phyloP scores from a whole-genome alignment of 2,797 vertebrate species.

The Danio tinwini region DNA sequence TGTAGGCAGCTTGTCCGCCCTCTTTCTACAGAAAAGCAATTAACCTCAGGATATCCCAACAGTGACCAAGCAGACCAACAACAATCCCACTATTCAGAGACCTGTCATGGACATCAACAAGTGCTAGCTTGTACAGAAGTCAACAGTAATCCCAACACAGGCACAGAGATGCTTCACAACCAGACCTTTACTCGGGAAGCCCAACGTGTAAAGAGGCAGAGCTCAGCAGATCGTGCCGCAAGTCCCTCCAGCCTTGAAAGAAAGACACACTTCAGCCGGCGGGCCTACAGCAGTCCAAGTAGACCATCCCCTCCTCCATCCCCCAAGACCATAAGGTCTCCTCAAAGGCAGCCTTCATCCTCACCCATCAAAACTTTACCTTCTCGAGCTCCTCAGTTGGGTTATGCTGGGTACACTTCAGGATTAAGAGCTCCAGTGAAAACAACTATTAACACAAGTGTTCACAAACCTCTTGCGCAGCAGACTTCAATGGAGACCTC shows the following conservation, averaged over 20 bases:
- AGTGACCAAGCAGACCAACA: slow-evolving; percentile 55
- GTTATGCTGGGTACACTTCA: slow-evolving; percentile 76
- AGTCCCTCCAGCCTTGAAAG: slow-evolving; percentile 69
- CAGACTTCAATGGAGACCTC: slow-evolving; percentile 76
- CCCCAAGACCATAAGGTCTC: slow-evolving; percentile 69
- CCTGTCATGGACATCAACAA: slow-evolving; percentile 34
- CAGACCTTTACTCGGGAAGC: slow-evolving; percentile 63
- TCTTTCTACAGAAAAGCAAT: slow-evolving; percentile 71
- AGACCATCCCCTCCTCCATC: slow-evolving; percentile 74
- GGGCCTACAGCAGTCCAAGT: slow-evolving; percentile 76
- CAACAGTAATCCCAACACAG: slow-evolving; percentile 49
- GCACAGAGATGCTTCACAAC: slow-evolving; percentile 59
- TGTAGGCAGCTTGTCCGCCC: slow-evolving; percentile 78
- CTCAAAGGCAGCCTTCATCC: slow-evolving; percentile 71
- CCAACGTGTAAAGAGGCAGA: slow-evolving; percentile 58
- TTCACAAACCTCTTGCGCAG: slow-evolving; percentile 86
- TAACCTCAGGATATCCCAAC: slow-evolving; percentile 61
- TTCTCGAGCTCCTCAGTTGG: slow-evolving; percentile 66
- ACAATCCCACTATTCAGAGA: slow-evolving; percentile 40
- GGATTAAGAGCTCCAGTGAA: slow-evolving; percentile 88
- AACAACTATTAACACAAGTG: slow-evolving; percentile 82
- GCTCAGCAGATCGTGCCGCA: slow-evolving; percentile 57
- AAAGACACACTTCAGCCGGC: slow-evolving; percentile 74
- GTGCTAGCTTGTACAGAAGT: slow-evolving; percentile 66
- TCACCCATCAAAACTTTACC: slow-evolving; percentile 67